These are phyloP conservation scores for Umimayanthus kanabou DNA, from an alignment of 92 coral and sea anemone species.

Conservation along the genomic window DNA sequence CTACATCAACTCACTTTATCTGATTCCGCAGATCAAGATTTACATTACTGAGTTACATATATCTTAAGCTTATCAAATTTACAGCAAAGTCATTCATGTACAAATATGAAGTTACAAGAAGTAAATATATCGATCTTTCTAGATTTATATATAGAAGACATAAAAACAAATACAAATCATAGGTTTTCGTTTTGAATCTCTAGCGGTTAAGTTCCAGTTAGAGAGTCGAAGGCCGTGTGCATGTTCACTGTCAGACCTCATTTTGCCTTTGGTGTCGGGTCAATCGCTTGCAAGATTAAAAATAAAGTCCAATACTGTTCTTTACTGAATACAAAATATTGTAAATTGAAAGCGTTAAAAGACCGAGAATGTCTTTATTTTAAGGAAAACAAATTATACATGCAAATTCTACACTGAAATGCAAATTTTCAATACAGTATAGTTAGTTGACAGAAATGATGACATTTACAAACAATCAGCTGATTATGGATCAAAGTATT, in stretches of 20 bases:
- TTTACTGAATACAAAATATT: neutral
- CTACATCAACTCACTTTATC: neutral
- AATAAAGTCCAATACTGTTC: neutral
- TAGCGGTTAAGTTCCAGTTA: neutral
- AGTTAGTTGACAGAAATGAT: neutral
- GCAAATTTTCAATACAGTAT: neutral
- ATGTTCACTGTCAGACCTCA: neutral
- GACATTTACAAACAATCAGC: neutral
- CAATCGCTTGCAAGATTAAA: too few species aligned
- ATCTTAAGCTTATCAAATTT: neutral
- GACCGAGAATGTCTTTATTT: neutral
- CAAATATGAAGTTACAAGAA: neutral
- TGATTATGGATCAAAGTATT: neutral
- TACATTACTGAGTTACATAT: too few species aligned
- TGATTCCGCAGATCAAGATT: neutral
- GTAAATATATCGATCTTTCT: neutral
- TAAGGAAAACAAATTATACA: neutral
- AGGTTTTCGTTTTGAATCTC: neutral
- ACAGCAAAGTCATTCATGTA: neutral
- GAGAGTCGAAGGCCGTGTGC: neutral
- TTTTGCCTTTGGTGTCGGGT: neutral
- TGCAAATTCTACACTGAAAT: neutral
- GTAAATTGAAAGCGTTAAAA: neutral
- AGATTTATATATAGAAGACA: neutral
- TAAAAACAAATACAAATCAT: neutral